Evolutionary conservation across 2,113 vertebrate species (phyloP), one percentile per base, ranked within the genome.

Genomic region (Lathamus discolor): DNA sequence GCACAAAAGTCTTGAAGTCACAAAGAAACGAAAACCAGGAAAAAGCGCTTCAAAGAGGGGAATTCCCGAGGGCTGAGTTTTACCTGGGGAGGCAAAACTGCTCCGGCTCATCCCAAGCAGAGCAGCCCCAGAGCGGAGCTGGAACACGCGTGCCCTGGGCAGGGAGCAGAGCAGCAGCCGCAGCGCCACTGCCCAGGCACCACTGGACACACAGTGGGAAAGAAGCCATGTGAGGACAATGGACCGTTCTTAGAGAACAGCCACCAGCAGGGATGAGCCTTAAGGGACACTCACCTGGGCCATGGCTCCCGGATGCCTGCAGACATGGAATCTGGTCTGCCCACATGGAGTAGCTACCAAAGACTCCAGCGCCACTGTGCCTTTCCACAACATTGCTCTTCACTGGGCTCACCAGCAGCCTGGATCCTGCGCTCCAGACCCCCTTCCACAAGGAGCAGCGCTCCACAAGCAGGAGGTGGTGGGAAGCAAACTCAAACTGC

Each of bases 301-400:
- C 7, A 1, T 0, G 1, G 29, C 76, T n/a, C 44, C 72, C 59
- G 7, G 72, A 1, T 3, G 5, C 84, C 75, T 24, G 11, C 49
- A 29, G 51, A 5, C 16, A 0, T 0, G 1, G 17, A 2, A 31
- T 6, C 10, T 1, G 7, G 2, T 11, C 31, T 66, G 37, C 28
- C 76, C 31, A 24, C 27, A 0, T 1, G 0, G 17, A 52, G 24
- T 0, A 4, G 1, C 66, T 15, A 5, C 24, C 29, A 0, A 9
- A 13, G 20, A 17, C 51, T 11, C 41, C 0, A 1, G 5, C 15
- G 13, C 31, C 9, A 1, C 55, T 1, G 5, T 2, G 7, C 25
- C 54, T 1, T 28, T 35, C n/a, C 37, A 6, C 55, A 3, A 3
- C 0, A 0, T 14, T 31, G 23, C 7, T 23, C 78, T 22, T 29